Percentiles rank a stretch among this genome's conserved stretches.
These are phyloP conservation scores for Alcedo quadribrachys DNA, from an alignment of 2,797 vertebrate species.

Conservation along the genomic window DNA sequence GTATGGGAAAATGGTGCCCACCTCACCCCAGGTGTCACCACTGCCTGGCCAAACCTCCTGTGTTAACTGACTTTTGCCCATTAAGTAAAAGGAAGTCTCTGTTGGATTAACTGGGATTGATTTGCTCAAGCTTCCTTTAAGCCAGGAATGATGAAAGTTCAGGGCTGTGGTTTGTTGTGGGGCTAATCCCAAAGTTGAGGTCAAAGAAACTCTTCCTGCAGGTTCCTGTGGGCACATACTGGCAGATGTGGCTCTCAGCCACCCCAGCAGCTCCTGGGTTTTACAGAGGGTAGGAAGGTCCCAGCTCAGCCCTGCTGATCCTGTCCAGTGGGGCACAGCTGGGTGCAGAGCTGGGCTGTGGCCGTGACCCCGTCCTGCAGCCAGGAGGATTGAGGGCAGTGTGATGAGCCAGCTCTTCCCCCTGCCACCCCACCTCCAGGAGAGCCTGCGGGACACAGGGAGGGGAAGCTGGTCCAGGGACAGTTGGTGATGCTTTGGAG, in stretches of 20 bases:
- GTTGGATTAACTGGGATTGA: neutral
- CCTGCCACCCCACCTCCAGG: neutral
- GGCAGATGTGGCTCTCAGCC: neutral
- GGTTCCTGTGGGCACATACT: rapidly evolving
- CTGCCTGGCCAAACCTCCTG: neutral
- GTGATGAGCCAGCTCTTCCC: neutral
- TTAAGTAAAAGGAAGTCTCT: neutral
- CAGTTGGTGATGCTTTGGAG: rapidly evolving
- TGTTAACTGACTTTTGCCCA: neutral
- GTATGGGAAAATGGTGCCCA: neutral
- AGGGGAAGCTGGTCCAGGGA: neutral
- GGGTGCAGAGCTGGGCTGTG: neutral
- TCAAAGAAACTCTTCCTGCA: neutral
- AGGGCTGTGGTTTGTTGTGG: neutral
- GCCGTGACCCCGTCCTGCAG: rapidly evolving
- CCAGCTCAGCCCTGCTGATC: neutral
- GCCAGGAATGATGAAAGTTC: neutral
- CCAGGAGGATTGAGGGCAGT: neutral
- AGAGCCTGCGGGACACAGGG: neutral
- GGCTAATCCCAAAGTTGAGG: neutral
- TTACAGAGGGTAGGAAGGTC: neutral
- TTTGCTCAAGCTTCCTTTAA: slow-evolving; percentile 5
- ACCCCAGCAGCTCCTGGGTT: neutral
- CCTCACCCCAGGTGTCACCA: neutral
- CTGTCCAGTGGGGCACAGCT: neutral